Evolutionary conservation across 23 tunicate species (phyloP).

Genomic region (Ascidia mentula): DNA sequence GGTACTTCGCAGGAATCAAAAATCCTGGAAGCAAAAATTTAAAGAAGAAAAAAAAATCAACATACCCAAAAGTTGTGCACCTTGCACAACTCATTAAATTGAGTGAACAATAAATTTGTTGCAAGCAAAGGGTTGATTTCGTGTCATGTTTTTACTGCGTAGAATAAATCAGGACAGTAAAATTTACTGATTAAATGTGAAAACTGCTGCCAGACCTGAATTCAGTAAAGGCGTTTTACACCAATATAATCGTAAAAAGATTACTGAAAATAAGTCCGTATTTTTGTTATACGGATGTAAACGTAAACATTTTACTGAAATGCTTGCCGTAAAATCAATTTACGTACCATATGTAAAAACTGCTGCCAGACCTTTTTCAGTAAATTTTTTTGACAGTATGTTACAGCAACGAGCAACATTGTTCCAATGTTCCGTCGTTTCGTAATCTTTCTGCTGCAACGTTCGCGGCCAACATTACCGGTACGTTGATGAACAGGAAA

Average conservation of each 20-base stretch:
- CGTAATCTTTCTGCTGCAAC: too few species aligned
- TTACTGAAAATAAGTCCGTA: background rate
- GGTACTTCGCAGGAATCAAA: background rate
- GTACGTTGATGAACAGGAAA: too few species aligned
- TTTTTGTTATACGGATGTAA: background rate
- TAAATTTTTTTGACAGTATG: conserved; percentile 8
- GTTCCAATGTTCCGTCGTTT: too few species aligned
- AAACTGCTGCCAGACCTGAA: conserved; percentile 2
- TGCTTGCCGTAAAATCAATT: background rate
- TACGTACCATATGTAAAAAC: background rate
- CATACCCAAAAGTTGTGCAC: background rate
- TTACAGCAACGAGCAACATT: too few species aligned
- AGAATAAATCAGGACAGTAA: background rate
- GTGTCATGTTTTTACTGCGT: background rate
- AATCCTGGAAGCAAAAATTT: background rate
- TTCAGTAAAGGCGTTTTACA: background rate
- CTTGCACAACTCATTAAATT: background rate
- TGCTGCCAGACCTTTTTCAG: conserved; percentile 6
- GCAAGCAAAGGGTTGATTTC: background rate
- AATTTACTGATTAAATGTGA: background rate
- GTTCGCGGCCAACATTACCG: too few species aligned
- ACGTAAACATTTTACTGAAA: background rate
- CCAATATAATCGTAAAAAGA: background rate
- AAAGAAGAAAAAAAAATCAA: background rate
- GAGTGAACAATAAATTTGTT: background rate